Evolutionary conservation across 2,113 vertebrate genomes (phyloP), one percentile per base, ranked within the genome.

Genomic region (Climacteris rufus): DNA sequence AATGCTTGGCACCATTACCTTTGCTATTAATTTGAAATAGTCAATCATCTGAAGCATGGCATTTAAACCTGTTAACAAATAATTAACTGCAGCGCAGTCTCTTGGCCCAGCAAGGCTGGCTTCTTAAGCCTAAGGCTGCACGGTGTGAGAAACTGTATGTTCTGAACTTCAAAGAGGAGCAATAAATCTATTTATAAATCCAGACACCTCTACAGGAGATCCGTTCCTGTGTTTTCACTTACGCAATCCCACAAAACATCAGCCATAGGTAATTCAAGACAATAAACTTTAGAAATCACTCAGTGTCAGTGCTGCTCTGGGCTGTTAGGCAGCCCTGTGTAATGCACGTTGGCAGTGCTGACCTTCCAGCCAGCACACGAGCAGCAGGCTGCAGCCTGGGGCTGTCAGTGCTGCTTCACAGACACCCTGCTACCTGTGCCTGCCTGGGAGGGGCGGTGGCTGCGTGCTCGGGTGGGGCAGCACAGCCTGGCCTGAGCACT

Each of bases 31-130:
- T 93, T 82, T 76, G 66, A 61, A 87, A 39, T 76, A 53, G 47
- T 69, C 40, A 57, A 3, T 83, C 95, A 87, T 87, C 56, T 79
- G 42, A 89, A 78, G 53, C 52, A 56, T 5, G 10, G 50, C 79
- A 86, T 83, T 95, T 80, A 94, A 93, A 90, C 47, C 63, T 82
- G 39, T 93, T 96, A 91, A 86, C 59, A 74, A 86, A 76, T 91
- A 91, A 87, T 92, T 94, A 95, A 42, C 77, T 83, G 64, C 68
- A 63, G 25, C 54, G 7, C 27, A 65, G 70, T 42, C 33, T 57
- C 72, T 83, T 93, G 87, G 81, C 78, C 63, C 77, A 66, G 63
- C n/a, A 72, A 87, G 57, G 72, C 44, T 40, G 57, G 39, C 33
- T 83, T 57, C 78, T 72, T 49, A 54, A 69, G 39, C 77, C 72